These are phyloP conservation scores for Neoascia interrupta DNA, from an alignment of 2,888 invertebrate genomes.

Conservation along the genomic window DNA sequence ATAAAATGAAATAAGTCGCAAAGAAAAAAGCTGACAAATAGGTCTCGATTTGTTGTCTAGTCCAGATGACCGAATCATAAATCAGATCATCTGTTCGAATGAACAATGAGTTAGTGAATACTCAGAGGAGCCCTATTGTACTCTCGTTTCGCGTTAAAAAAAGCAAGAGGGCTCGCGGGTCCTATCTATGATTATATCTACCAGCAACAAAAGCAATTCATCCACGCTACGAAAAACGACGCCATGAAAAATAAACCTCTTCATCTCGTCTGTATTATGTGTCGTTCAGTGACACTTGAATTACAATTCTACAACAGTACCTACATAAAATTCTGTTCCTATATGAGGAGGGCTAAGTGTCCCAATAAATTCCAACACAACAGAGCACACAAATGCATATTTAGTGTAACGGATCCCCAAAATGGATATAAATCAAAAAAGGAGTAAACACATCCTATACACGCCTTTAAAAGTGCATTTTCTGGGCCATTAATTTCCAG, in stretches of 20 bases:
- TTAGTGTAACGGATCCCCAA: constrained; percentile 3
- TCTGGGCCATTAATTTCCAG: constrained; percentile 43
- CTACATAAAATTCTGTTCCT: background rate
- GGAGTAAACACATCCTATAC: constrained; percentile 12
- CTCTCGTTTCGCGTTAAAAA: too few relatives aligned
- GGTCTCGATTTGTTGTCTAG: too few relatives aligned
- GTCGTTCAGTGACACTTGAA: constrained; percentile 31
- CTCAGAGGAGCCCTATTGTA: too few relatives aligned
- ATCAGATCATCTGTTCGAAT: too few relatives aligned
- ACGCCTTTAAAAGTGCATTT: constrained; percentile 46
- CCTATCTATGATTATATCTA: too few relatives aligned
- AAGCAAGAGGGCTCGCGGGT: too few relatives aligned
- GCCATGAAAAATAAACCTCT: background rate
- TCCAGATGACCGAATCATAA: too few relatives aligned
- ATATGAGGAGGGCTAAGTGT: background rate
- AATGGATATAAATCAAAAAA: constrained; percentile 30
- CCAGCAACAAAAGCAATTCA: too few relatives aligned
- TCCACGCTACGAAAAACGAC: too few relatives aligned
- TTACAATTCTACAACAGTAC: constrained; percentile 7
- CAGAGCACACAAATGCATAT: constrained; percentile 8
- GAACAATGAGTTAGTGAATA: too few relatives aligned
- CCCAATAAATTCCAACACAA: constrained; percentile 23
- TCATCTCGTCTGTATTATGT: background rate
- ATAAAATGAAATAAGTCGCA: too few relatives aligned
- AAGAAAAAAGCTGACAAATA: too few relatives aligned